Conservation (phyloP, 1,140 invertebrate genomes). For the Bombus waltoni region DNA sequence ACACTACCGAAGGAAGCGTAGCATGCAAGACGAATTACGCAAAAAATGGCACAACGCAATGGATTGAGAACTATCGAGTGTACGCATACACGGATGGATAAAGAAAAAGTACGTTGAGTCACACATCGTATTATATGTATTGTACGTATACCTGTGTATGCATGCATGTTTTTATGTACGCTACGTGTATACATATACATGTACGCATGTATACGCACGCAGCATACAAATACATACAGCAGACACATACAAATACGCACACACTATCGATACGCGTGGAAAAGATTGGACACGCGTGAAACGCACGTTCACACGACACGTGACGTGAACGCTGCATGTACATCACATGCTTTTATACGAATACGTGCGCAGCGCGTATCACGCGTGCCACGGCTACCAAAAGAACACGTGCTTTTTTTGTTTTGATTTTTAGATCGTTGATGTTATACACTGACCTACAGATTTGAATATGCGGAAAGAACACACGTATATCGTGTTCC, state of each 20-base stretch:
- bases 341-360: constrained; percentile 11
- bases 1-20: constrained; percentile 82
- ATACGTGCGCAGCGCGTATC: constrained; percentile 13
- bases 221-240: not conserved
- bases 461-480: not conserved
- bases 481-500: not conserved
- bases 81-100: constrained; percentile 72
- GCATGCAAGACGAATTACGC: constrained; percentile 82
- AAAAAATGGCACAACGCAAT: constrained; percentile 81
- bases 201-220: not conserved
- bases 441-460: not conserved
- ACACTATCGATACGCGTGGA: constrained; percentile 49
- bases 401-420: constrained; percentile 64
- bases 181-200: not conserved
- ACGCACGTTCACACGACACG: constrained; percentile 38
- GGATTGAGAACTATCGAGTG: constrained; percentile 78
- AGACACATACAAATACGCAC: not conserved
- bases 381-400: constrained; percentile 30
- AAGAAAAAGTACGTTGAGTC: constrained; percentile 67
- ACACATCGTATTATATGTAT: constrained; percentile 63
- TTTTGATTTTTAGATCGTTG: constrained; percentile 20
- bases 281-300: constrained; percentile 39
- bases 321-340: not conserved
- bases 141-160: constrained; percentile 1
- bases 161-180: constrained; percentile 2